phyloP scores from a whole-genome alignment of 2,113 vertebrate species.

The Corythornis vintsioides region DNA sequence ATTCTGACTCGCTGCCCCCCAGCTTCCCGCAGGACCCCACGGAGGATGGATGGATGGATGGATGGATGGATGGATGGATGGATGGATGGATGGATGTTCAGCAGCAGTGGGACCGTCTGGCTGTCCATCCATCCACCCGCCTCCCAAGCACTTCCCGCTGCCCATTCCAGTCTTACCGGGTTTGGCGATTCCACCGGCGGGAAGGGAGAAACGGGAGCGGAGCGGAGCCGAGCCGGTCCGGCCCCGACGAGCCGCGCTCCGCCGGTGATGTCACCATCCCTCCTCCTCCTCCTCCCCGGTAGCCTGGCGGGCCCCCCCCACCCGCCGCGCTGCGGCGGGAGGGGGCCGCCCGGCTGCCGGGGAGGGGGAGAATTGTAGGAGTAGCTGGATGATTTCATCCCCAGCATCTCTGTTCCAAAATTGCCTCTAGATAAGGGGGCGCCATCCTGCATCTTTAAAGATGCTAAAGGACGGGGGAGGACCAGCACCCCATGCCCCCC shows the following conservation, averaged over 20 bases:
- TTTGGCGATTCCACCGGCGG: not conserved
- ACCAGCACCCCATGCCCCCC: too few species aligned
- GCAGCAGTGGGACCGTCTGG: not conserved
- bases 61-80: not conserved
- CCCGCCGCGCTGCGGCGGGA: too few species aligned
- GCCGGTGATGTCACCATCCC: constrained; percentile 50
- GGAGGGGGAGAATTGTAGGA: too few species aligned
- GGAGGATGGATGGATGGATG: not conserved
- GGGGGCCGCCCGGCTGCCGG: too few species aligned
- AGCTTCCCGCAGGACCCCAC: not conserved
- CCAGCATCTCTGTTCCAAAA: too few species aligned
- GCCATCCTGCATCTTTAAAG: too few species aligned
- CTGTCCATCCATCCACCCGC: not conserved
- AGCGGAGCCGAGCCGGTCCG: constrained; percentile 17
- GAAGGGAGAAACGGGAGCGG: constrained; percentile 18
- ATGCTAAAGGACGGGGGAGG: too few species aligned
- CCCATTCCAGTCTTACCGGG: constrained; percentile 36
- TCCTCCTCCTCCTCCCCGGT: not conserved
- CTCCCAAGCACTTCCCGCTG: not conserved
- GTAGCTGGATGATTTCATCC: too few species aligned
- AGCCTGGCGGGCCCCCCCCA: too few species aligned
- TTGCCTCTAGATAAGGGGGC: too few species aligned
- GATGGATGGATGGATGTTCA: not conserved
- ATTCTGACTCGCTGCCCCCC: not conserved
- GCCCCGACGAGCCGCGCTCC: constrained; percentile 5